phyloP scores from a whole-genome alignment of 2,888 invertebrate genomes.

The Drosophila subquinaria region DNA sequence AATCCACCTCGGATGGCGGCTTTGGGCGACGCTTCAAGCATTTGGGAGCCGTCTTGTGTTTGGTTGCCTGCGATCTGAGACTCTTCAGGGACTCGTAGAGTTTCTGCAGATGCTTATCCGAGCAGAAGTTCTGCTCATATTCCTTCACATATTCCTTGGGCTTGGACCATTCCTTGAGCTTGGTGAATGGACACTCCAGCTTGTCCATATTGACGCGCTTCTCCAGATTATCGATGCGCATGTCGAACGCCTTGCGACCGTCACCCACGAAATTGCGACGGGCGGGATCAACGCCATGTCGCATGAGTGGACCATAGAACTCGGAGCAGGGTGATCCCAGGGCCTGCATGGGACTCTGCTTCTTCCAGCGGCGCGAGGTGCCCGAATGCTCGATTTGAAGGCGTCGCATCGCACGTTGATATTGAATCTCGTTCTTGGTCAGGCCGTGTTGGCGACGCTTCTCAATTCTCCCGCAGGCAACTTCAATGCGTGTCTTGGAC shows the following conservation, averaged over 20 bases:
- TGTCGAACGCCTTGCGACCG: constrained; percentile 75
- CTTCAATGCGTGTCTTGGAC: constrained; percentile 86
- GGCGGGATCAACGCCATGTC: constrained; percentile 89
- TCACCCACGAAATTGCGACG: constrained; percentile 86
- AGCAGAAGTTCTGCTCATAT: constrained; percentile 83
- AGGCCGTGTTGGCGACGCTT: constrained; percentile 87
- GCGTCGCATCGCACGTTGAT: constrained; percentile 86
- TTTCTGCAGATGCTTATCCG: constrained; percentile 80
- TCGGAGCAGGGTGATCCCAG: constrained; percentile 88
- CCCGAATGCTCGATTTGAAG: constrained; percentile 85
- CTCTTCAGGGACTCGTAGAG: constrained; percentile 82
- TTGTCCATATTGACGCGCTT: constrained; percentile 71
- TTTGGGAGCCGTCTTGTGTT: constrained; percentile 69
- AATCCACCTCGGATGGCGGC: neutral
- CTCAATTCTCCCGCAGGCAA: constrained; percentile 86
- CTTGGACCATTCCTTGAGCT: constrained; percentile 78
- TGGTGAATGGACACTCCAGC: constrained; percentile 79
- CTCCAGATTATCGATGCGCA: constrained; percentile 82
- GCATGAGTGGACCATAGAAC: constrained; percentile 88
- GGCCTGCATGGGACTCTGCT: constrained; percentile 86
- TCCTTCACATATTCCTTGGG: constrained; percentile 81
- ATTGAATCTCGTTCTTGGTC: constrained; percentile 85
- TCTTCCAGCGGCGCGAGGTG: constrained; percentile 84
- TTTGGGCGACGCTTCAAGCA: constrained; percentile 66
- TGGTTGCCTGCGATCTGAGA: constrained; percentile 67